Evolutionary conservation across 2,797 vertebrate genomes (phyloP).

Genomic region (Ctenochaetus hawaiiensis): DNA sequence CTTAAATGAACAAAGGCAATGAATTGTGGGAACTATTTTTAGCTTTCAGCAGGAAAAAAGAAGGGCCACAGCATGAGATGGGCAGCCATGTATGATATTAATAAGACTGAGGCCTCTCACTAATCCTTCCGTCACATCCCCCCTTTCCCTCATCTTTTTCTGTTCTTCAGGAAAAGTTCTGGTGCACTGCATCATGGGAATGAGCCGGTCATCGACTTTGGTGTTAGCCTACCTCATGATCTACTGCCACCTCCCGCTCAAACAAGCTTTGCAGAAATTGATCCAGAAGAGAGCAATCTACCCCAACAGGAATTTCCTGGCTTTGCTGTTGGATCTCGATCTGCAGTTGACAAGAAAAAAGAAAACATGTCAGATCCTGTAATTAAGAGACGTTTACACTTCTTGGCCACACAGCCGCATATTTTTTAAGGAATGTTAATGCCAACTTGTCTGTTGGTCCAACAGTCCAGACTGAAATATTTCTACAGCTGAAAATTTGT

Average conservation of each 20-base stretch:
- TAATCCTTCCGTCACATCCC: slow-evolving; percentile 65
- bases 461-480: slow-evolving; percentile 19
- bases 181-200: slow-evolving; percentile 97
- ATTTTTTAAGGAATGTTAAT: not conserved
- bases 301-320: slow-evolving; percentile 89
- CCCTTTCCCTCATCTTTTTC: slow-evolving; percentile 51
- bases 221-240: slow-evolving; percentile 98
- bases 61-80: slow-evolving; percentile 68
- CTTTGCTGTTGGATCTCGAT: slow-evolving; percentile 86
- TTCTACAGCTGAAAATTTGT: not conserved
- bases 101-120: slow-evolving; percentile 72
- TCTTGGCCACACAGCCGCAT: not conserved
- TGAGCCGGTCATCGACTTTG: slow-evolving; percentile 95
- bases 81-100: slow-evolving; percentile 84
- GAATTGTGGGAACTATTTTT: slow-evolving; percentile 81
- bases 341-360: slow-evolving; percentile 81
- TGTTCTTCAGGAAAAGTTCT: slow-evolving; percentile 90
- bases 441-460: slow-evolving; percentile 10
- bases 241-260: slow-evolving; percentile 87
- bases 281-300: slow-evolving; percentile 89
- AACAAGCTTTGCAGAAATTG: slow-evolving; percentile 87
- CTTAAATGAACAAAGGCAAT: slow-evolving; percentile 78
- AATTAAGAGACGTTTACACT: slow-evolving; percentile 10
- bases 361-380: slow-evolving; percentile 82
- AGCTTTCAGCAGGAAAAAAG: slow-evolving; percentile 65